Base-by-base conservation (phyloP, 2,113 vertebrate species). In the Campylomormyrus tamandua region DNA sequence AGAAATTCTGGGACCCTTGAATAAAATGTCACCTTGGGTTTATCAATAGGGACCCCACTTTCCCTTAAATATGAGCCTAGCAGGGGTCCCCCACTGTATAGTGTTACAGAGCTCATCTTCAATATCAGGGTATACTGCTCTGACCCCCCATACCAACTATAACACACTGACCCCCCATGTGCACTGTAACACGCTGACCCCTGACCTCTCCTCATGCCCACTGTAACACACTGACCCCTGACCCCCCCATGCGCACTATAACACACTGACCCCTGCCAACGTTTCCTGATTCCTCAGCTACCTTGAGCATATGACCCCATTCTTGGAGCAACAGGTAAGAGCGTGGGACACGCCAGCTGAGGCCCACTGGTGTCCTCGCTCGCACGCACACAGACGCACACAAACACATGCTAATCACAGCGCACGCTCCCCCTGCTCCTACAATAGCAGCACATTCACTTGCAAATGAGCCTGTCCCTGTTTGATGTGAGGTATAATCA, bases 401-500 rank as follows among this genome's bases (percentile, higher is more conserved):
- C 92, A 97, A 96, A 96, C 91, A 93, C 92, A 96, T 96, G 96
- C 95, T 97, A 97, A 97, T 96, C 94, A 95, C 93, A 92, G 90
- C 93, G 90, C 91, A 90, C 94, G 96, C 96, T 95, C 93, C 92
- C 80, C 92, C 90, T 90, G 94, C 94, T 91, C 89, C 92, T 94
- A 94, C 93, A 90, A 93, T 93, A 93, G 94, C 94, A 92, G 91
- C 27, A 93, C 90, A 96, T 97, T 97, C 89, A 97, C 91, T 97
- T 97, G 96, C 96, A 97, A 97, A 97, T 98, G 94, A 98, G 95
- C 92, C 91, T 90, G 93, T 91, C 92, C 90, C 87, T 92, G 94
- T 97, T 97, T 97, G 96, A 96, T 97, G 95, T 97, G 94, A 94
- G 93, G 95, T 92, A 96, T 94, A 96, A 96, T 95, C 95, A 93